Evolutionary conservation across 2,888 invertebrate genomes (phyloP), one percentile per base, ranked within the genome.

Genomic region (Zele albiditarsus): DNA sequence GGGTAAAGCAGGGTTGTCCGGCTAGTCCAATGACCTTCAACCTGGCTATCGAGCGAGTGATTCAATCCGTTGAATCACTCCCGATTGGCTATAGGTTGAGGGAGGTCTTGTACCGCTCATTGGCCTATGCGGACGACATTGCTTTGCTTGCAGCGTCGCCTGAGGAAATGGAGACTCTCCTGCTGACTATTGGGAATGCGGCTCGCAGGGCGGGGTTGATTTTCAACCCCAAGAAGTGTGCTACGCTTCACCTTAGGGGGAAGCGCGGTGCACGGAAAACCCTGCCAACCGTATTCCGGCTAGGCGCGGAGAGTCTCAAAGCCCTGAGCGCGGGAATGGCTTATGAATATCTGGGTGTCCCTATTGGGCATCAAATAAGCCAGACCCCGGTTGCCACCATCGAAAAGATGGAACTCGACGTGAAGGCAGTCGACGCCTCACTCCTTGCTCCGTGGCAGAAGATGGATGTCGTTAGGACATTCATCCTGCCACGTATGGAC

Each of bases 321-420:
- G 69, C 78, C 27, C 65, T 84, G 57, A 74, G 33, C 42, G 78
- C 80, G 66, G 82, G 81, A 0, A 80, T 84, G 57, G 67, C 82
- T 0, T 83, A 84, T 74, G 72, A 81, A n/a, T 84, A 85, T 74
- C 83, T 89, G 10, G 87, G 86, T 3, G 81, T 86, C 12, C 85
- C 85, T 1, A 84, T 84, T 0, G 85, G 85, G 0, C 83, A 80
- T 76, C 76, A 77, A 8, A 79, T 82, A 20, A 72, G 72, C 14
- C 82, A 81, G 16, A 74, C 80, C 1, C 80, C 82, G 1, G 67
- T 81, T 0, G 78, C 77, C 0, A 79, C 77, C 27, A 73, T 81
- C 28, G 74, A 75, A 60, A 80, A 83, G 80, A 53, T 69, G 12
- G 25, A 57, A 5, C n/a, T n/a, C n/a, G 80, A 83, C 27, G 68